These are phyloP conservation scores for Osmerus mordax DNA, from an alignment of 2,113 vertebrate species.

Conservation along the genomic window DNA sequence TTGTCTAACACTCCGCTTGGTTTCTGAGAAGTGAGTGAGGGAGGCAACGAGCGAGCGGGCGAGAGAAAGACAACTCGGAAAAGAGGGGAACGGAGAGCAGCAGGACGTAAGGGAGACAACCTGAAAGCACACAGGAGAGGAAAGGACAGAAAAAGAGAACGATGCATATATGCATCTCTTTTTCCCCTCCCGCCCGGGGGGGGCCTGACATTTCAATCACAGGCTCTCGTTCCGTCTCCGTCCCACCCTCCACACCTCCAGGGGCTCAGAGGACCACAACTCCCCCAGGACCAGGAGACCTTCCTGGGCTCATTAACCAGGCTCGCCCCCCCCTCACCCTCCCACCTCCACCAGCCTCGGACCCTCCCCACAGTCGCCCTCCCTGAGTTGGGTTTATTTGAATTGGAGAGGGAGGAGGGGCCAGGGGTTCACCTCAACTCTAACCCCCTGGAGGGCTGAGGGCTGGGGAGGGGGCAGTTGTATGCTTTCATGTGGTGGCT, in stretches of 20 bases:
- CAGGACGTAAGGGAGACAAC: constrained; percentile 16
- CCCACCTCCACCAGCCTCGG: constrained; percentile 22
- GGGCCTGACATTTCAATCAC: constrained; percentile 65
- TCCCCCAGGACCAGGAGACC: constrained; percentile 44
- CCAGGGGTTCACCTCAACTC: constrained; percentile 10
- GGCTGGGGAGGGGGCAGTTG: neutral
- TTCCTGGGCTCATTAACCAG: constrained; percentile 61
- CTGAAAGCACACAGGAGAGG: constrained; percentile 26
- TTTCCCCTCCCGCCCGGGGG: constrained; percentile 41
- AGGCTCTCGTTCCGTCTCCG: constrained; percentile 50
- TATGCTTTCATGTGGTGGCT: constrained; percentile 50
- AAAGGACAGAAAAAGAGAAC: constrained; percentile 38
- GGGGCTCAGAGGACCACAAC: constrained; percentile 35
- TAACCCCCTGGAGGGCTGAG: constrained; percentile 34
- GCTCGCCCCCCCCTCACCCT: constrained; percentile 27
- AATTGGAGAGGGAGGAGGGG: constrained; percentile 20
- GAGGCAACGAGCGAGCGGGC: neutral
- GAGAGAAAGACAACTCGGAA: neutral
- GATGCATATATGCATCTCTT: constrained; percentile 53
- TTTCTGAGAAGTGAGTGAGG: neutral
- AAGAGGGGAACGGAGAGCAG: neutral
- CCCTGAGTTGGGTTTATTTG: neutral
- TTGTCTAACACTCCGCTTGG: constrained; percentile 8
- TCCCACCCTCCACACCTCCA: constrained; percentile 51
- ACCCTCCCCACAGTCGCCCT: constrained; percentile 23